Base-by-base conservation (phyloP, 2,113 vertebrate genomes). In the Setophaga coronata region DNA sequence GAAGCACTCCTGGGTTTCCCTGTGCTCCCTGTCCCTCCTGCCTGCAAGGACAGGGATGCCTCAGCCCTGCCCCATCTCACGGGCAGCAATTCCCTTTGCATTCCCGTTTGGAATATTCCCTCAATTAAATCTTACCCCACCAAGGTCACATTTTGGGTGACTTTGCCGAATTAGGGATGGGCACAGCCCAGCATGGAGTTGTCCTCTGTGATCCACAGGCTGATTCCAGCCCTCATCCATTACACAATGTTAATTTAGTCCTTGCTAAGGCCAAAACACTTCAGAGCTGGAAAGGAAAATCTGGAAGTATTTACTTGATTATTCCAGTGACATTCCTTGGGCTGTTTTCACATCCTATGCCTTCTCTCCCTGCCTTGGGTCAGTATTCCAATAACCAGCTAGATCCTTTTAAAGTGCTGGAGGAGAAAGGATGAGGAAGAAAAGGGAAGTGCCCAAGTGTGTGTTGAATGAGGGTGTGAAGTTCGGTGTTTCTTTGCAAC, bases 271-370 rank as follows among this genome's bases (percentile, higher is more conserved):
- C 90, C 93, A 90, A 91, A 80, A 72, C 29, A 6, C 87, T 94
- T 69, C 81, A 42, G 64, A 83, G 67, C 72, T 89, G 92, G 71
- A 78, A 54, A 88, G 69, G 31, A 34, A 90, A 80, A 51, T 78
- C 88, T 96, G 90, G 90, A 93, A 92, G 48, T 53, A 64, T 82
- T 96, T 88, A 74, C 51, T 90, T 76, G 88, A 53, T 60, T 87
- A 26, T 87, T 83, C 51, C 80, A 78, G 47, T 51, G 88, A 83
- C 45, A 82, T 92, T 96, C 90, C 90, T 93, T 18, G 31, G 88
- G 80, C 17, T 67, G 36, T 94, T 91, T 96, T 73, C 71, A 74
- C 57, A 64, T 77, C 79, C 17, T 17, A 33, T 56, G 76, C 76
- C 60, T 80, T n/a, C 62, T 69, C 33, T 47, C 6, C 0, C 34